Conservation (phyloP, 1,140 invertebrate genomes). For the Andricus grossulariae region DNA sequence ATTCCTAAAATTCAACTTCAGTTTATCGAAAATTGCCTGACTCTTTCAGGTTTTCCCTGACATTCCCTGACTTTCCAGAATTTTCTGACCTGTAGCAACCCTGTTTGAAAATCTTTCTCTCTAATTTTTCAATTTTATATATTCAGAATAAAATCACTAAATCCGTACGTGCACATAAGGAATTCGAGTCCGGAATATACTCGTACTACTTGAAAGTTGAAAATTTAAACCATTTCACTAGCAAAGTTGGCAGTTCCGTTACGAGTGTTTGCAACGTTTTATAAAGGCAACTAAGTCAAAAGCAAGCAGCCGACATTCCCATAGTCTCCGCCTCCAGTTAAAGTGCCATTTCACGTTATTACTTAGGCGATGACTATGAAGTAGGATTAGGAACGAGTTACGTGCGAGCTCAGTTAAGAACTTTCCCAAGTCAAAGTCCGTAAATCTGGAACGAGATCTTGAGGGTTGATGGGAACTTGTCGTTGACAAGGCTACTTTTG, state of each 20-base stretch:
- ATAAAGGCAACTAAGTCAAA: slow-evolving; percentile 23
- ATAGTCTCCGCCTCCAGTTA: slow-evolving; percentile 15
- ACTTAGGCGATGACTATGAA: slow-evolving; percentile 30
- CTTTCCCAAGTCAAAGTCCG: slow-evolving; percentile 27
- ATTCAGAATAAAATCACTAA: slow-evolving; percentile 3
- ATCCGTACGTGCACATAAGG: background rate
- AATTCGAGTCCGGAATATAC: slow-evolving; percentile 3
- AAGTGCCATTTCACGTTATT: slow-evolving; percentile 26
- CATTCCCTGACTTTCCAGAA: no score
- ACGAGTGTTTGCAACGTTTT: slow-evolving; percentile 10
- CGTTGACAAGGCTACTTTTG: background rate
- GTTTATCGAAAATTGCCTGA: no score
- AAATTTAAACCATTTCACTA: slow-evolving; percentile 10
- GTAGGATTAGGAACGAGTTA: slow-evolving; percentile 30
- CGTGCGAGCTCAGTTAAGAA: slow-evolving; percentile 20
- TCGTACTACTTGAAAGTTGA: background rate
- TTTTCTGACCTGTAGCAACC: no score
- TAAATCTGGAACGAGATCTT: slow-evolving; percentile 18
- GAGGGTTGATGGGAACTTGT: slow-evolving; percentile 12
- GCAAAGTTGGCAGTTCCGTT: slow-evolving; percentile 11
- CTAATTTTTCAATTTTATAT: background rate
- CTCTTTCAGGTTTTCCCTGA: no score
- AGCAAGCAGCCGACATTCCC: slow-evolving; percentile 25
- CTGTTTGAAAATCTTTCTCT: no score
- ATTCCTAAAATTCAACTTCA: no score